Evolutionary conservation across 2,797 vertebrate species (phyloP).

Genomic region (Caiman crocodilus): DNA sequence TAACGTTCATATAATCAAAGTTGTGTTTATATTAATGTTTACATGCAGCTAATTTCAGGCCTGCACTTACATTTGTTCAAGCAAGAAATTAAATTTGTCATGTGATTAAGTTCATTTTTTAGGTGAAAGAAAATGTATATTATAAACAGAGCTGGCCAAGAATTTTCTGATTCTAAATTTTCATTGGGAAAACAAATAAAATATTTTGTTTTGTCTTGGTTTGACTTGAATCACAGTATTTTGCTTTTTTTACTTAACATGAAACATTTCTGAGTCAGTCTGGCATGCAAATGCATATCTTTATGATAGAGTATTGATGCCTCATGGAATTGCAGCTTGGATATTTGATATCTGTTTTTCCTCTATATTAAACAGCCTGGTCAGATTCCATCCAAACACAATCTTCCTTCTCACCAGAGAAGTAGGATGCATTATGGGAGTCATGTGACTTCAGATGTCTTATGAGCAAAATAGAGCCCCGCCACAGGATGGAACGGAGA

Average conservation of each 20-base stretch:
- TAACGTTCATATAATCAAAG: neutral
- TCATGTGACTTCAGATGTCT: neutral
- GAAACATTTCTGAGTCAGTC: neutral
- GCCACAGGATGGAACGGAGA: neutral
- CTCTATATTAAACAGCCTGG: neutral
- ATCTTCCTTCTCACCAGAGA: neutral
- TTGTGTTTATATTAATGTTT: neutral
- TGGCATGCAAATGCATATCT: neutral
- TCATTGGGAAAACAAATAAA: neutral
- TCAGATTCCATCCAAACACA: neutral
- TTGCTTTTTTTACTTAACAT: neutral
- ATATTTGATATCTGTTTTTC: neutral
- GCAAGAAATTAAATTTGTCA: neutral
- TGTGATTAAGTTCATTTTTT: neutral
- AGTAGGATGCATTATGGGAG: neutral
- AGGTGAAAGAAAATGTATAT: neutral
- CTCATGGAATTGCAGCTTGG: neutral
- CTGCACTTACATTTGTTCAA: neutral
- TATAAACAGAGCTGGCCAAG: neutral
- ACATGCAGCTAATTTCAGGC: neutral
- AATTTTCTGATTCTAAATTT: neutral
- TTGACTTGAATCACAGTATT: neutral
- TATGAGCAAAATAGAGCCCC: neutral
- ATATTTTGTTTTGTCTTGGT: neutral
- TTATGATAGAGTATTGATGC: neutral